Conservation (phyloP, 2,113 vertebrate genomes). For the Brachypodius melanocephalos region DNA sequence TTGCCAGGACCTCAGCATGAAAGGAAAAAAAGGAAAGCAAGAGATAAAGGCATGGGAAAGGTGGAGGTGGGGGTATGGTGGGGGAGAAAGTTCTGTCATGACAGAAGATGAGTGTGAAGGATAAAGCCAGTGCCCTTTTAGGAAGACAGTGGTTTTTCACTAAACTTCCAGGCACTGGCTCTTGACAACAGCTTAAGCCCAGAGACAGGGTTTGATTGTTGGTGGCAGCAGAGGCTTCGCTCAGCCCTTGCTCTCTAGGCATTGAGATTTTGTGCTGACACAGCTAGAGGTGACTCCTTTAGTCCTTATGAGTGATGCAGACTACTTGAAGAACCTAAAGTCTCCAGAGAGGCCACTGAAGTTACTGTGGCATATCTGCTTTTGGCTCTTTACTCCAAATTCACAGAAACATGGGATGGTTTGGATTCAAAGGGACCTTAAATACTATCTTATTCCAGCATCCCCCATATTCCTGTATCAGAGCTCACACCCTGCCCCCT, state of each 20-base stretch:
- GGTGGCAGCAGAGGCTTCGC: not conserved
- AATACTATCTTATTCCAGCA: not conserved
- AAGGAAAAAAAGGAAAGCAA: not conserved
- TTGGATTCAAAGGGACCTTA: not conserved
- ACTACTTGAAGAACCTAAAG: not conserved
- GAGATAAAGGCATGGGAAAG: not conserved
- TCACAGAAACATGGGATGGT: not conserved
- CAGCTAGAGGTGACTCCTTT: not conserved
- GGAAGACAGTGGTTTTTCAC: not conserved
- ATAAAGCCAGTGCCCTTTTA: not conserved
- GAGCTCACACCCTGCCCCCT: not conserved
- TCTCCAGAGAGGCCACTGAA: not conserved
- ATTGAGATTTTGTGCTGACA: not conserved
- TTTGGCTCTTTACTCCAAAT: not conserved
- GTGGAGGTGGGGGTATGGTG: fast-evolving
- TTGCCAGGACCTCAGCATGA: not conserved
- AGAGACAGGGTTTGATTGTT: not conserved
- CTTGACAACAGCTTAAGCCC: not conserved
- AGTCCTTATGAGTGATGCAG: not conserved
- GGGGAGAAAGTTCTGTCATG: not conserved
- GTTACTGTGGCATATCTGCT: not conserved
- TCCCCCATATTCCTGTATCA: too few species aligned
- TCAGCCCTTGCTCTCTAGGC: not conserved
- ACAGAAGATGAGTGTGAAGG: not conserved
- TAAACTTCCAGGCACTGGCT: not conserved